phyloP scores from a whole-genome alignment of 2,113 vertebrate species.

The Pogona vitticeps region DNA sequence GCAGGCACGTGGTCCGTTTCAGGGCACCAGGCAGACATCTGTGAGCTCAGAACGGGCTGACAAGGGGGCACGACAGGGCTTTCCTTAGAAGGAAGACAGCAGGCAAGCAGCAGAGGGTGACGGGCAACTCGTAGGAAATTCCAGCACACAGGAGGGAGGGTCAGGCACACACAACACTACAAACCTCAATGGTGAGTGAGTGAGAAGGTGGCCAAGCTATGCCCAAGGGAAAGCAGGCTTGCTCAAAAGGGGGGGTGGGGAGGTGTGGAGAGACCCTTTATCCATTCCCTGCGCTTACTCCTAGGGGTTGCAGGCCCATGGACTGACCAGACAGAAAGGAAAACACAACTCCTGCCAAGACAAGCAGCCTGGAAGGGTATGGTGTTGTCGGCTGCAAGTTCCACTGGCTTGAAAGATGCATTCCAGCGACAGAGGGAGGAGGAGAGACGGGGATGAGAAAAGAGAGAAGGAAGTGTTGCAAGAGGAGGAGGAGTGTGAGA shows the following conservation, averaged over 20 bases:
- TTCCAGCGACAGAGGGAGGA: neutral
- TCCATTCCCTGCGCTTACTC: too few species aligned
- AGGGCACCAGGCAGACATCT: neutral
- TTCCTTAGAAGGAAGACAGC: too few species aligned
- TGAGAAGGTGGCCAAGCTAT: too few species aligned
- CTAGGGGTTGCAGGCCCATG: too few species aligned
- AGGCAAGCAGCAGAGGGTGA: too few species aligned
- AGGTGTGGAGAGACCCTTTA: neutral
- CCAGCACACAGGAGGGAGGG: neutral
- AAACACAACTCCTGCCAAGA: neutral
- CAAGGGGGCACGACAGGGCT: neutral
- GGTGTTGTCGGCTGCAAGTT: neutral
- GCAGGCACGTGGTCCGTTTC: too few species aligned
- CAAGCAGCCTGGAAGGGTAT: neutral
- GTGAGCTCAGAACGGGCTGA: neutral
- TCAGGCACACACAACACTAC: neutral
- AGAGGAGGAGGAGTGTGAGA: too few species aligned
- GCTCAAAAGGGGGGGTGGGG: accelerated
- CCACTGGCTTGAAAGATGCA: neutral
- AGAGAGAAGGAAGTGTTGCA: neutral
- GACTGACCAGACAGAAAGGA: neutral
- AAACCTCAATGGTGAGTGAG: too few species aligned
- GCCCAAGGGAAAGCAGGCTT: neutral
- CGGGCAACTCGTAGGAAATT: too few species aligned
- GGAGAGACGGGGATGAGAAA: neutral